A percentile compares a stretch with the other conserved stretches of the same genome.
These are phyloP conservation scores for Dugesia japonica DNA, from an alignment of 2,888 invertebrate genomes.

Conservation along the genomic window DNA sequence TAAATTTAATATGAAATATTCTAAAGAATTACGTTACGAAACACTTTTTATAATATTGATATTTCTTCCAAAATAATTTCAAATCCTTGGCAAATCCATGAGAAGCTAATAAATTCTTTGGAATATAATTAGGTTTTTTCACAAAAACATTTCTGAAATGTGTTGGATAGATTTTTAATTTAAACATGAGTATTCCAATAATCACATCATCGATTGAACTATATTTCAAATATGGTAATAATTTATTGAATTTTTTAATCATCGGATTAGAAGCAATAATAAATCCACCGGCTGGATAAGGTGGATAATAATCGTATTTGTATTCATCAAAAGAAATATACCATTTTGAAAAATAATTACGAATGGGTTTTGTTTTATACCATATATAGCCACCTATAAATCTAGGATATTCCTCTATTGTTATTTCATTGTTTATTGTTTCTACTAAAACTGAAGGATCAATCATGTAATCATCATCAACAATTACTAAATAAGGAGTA, in stretches of 20 bases:
- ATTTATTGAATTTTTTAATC: neutral
- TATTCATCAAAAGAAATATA: neutral
- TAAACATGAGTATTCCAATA: too few relatives aligned
- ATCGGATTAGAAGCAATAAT: neutral
- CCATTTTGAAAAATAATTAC: neutral
- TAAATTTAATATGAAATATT: too few relatives aligned
- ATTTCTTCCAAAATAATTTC: too few relatives aligned
- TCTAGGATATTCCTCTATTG: neutral
- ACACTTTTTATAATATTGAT: too few relatives aligned
- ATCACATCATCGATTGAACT: neutral
- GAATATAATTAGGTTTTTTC: too few relatives aligned
- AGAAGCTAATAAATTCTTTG: too few relatives aligned
- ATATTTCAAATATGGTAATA: neutral
- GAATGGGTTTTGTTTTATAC: neutral
- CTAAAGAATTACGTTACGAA: too few relatives aligned
- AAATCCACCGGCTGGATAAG: neutral
- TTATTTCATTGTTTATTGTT: neutral
- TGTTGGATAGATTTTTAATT: too few relatives aligned
- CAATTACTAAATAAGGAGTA: neutral
- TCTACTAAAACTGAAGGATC: neutral
- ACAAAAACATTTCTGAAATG: too few relatives aligned
- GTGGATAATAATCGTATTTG: neutral
- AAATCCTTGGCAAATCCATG: too few relatives aligned
- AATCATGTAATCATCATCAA: neutral
- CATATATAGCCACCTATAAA: neutral